A percentile compares a stretch with the other conserved stretches of the same genome.
Conservation (phyloP, 2,888 invertebrate genomes). For the Tipula helvola region DNA sequence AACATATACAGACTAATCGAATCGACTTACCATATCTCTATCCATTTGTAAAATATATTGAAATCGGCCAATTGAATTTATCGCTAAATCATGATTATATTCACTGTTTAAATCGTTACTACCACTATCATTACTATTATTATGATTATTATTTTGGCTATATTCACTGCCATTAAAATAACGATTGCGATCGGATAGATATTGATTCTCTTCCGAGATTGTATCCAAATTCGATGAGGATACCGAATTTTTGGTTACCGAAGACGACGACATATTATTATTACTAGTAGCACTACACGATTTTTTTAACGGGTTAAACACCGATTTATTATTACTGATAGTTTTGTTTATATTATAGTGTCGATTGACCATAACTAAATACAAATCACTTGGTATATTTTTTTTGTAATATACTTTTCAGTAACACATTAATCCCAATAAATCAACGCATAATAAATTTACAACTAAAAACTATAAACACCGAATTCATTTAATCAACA, state of each 20-base stretch:
- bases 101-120: constrained; percentile 9
- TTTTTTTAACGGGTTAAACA: not conserved
- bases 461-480: not conserved
- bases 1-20: not conserved
- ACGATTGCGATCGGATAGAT: not conserved
- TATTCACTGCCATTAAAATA: constrained; percentile 9
- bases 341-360: not conserved
- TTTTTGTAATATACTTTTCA: not conserved
- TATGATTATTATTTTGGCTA: not conserved
- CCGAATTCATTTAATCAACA: not conserved
- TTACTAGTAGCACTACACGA: not conserved
- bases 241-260: not conserved
- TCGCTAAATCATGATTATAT: constrained; percentile 16
- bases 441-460: not conserved
- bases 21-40: constrained; percentile 19
- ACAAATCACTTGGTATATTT: not conserved
- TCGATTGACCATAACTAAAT: not conserved
- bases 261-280: not conserved
- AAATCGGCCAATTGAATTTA: constrained; percentile 20
- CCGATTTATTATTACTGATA: not conserved
- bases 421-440: not conserved
- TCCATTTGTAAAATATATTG: constrained; percentile 22
- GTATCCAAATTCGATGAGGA: constrained; percentile 6
- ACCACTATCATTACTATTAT: not conserved
- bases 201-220: constrained; percentile 8